These are phyloP conservation scores for Psittacula echo DNA, from an alignment of 2,797 vertebrate genomes.

Conservation along the genomic window DNA sequence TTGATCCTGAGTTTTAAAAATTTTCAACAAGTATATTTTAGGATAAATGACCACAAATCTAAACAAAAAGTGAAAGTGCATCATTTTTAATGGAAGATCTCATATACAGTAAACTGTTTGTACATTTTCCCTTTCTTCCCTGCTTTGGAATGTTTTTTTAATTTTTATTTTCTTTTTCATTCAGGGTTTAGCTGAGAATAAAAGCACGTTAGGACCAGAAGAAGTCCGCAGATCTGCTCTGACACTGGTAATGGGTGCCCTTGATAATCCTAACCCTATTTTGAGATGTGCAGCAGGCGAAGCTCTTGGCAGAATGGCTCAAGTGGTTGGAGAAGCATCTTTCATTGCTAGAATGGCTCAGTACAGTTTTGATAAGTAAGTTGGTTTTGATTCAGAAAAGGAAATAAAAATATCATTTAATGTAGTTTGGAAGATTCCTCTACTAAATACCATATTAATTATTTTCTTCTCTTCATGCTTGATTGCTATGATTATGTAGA, in stretches of 20 bases:
- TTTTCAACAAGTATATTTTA: background rate
- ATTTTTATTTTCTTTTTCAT: background rate
- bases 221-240: slow-evolving; percentile 97
- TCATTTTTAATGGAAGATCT: background rate
- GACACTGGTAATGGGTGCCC: slow-evolving; percentile 95
- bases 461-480: background rate
- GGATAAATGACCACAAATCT: background rate
- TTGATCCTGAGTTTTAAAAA: background rate
- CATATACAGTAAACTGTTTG: background rate
- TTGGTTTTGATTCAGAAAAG: slow-evolving; percentile 28
- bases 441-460: background rate
- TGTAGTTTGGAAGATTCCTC: background rate
- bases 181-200: slow-evolving; percentile 97
- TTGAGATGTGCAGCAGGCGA: slow-evolving; percentile 97
- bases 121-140: background rate
- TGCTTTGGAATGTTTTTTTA: background rate
- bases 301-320: slow-evolving; percentile 97
- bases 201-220: slow-evolving; percentile 95
- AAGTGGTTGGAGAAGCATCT: slow-evolving; percentile 96
- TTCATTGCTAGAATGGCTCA: slow-evolving; percentile 99
- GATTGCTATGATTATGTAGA: background rate
- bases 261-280: slow-evolving; percentile 98
- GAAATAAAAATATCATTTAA: background rate
- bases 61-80: background rate
- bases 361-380: slow-evolving; percentile 98